Evolutionary conservation across 2,113 vertebrate species (phyloP).

Genomic region (Tetrao urogallus): DNA sequence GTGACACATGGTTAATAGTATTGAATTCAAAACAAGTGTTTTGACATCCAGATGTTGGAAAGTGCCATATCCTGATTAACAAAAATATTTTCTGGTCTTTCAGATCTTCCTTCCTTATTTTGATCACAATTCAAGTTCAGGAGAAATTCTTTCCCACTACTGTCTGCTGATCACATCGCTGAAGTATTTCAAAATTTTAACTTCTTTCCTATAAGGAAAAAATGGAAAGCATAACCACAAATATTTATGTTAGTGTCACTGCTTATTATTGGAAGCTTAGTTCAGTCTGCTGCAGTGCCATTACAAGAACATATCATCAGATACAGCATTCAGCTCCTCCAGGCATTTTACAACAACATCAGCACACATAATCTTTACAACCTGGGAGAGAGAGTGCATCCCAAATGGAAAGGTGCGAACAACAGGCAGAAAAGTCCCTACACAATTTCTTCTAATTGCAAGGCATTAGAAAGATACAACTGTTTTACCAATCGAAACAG

Average conservation of each 20-base stretch:
- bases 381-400: not conserved
- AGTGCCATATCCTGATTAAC: constrained; percentile 67
- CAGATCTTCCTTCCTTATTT: constrained; percentile 76
- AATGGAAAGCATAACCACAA: constrained; percentile 78
- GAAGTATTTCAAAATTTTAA: constrained; percentile 77
- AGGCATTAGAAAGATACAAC: not conserved
- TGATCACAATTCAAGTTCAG: constrained; percentile 68
- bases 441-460: not conserved
- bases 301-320: constrained; percentile 27
- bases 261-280: constrained; percentile 79
- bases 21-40: constrained; percentile 71
- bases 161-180: constrained; percentile 79
- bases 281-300: constrained; percentile 43
- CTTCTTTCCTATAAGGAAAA: constrained; percentile 81
- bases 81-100: constrained; percentile 65
- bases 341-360: not conserved
- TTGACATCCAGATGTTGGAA: constrained; percentile 74
- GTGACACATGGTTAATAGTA: constrained; percentile 71
- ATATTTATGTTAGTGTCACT: constrained; percentile 79
- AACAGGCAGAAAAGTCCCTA: not conserved
- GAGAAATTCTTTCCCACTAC: constrained; percentile 81
- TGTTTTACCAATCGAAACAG: not conserved
- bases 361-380: not conserved
- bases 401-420: not conserved
- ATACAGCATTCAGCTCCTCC: constrained; percentile 11